Base-by-base conservation (phyloP, 2,888 invertebrate species). In the Mechanitis mazaeus region DNA sequence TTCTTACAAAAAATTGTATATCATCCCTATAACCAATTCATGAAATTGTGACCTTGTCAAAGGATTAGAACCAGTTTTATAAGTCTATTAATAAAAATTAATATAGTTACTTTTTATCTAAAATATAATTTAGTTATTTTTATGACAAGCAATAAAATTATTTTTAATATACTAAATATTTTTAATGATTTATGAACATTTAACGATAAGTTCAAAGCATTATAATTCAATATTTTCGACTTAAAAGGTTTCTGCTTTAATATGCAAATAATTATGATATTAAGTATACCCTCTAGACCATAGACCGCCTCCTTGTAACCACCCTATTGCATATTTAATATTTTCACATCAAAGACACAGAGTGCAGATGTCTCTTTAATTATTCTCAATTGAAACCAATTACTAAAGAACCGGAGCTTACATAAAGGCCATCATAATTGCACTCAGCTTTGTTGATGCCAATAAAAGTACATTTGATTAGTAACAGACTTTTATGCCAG, bases 361-460 rank as follows among this genome's bases (percentile, higher is more conserved):
- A 72, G 70, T 71, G 71, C 80, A 79, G 77, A 80, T 80, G 82
- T 80, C 66, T 67, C 68, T 67, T 79, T 86, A 85, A 87, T 87
- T 77, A 81, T 77, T 67, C 66, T 73, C 83, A 87, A 87, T 87
- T 87, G 82, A 80, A 79, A 76, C 72, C 86, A 84, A 86, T 87
- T 85, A 81, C 74, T 75, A 70, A 67, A 68, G 66, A 70, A 59
- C 58, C 58, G 68, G 63, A 67, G 66, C 65, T 66, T 64, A 63
- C 69, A 71, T 73, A 63, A 70, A 69, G 68, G 66, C 72, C 54
- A 60, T 59, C 63, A 65, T 69, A 65, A 70, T 64, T 69, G 61
- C 69, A 67, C 64, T 77, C 73, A 69, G 71, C 69, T 72, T 77
- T 75, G 71, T 79, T 74, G 71, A 70, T 66, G 55, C 63, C 53